These are phyloP conservation scores for Dendrolimus pini DNA, from an alignment of 2,888 invertebrate genomes.

Conservation along the genomic window DNA sequence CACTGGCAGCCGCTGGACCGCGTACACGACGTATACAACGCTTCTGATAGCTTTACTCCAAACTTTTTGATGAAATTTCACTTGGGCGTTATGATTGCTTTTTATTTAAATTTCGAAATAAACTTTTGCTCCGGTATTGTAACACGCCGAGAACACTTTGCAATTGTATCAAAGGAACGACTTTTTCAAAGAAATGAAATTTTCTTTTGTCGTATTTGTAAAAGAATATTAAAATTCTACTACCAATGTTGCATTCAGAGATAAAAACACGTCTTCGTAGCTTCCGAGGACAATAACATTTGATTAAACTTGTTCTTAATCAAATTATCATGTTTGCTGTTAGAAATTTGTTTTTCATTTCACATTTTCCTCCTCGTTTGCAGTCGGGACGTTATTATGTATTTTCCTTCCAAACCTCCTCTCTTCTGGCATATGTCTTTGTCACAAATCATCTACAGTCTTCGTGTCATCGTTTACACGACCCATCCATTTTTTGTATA, in stretches of 20 bases:
- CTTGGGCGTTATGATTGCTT: neutral
- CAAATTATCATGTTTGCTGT: too few relatives aligned
- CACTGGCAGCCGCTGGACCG: too few relatives aligned
- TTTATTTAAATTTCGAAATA: neutral
- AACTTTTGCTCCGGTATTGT: neutral
- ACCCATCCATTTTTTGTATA: too few relatives aligned
- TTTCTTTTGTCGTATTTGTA: slow-evolving; percentile 2
- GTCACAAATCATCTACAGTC: too few relatives aligned
- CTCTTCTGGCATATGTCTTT: too few relatives aligned
- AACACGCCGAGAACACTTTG: neutral
- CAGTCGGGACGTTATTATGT: too few relatives aligned
- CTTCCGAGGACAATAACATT: too few relatives aligned
- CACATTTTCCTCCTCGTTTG: too few relatives aligned
- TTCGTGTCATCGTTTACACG: too few relatives aligned
- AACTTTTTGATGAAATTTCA: neutral
- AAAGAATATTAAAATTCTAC: neutral
- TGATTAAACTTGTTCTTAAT: too few relatives aligned
- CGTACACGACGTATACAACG: neutral
- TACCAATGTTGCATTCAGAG: neutral
- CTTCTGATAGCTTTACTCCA: neutral
- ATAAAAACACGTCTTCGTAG: neutral
- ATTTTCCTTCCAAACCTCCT: too few relatives aligned
- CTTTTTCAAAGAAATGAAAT: slow-evolving; percentile 8
- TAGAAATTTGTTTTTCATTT: too few relatives aligned
- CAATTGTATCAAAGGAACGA: neutral